A percentile compares a stretch with the other conserved stretches of the same genome.
Evolutionary conservation across 2,888 invertebrate genomes (phyloP).

Genomic region (Eremobia ochroleuca): DNA sequence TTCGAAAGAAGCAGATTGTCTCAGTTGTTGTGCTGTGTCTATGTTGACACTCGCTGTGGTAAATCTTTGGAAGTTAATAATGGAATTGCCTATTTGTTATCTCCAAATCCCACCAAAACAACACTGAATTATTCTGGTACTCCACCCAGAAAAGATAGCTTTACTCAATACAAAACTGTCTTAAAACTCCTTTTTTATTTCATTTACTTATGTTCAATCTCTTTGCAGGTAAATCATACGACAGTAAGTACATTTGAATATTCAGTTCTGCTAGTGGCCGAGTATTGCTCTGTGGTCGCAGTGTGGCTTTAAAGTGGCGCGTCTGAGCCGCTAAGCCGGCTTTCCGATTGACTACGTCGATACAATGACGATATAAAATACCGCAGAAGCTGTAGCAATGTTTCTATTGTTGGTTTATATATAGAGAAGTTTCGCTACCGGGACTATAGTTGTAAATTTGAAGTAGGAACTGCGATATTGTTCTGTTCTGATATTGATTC

Average conservation of each 20-base stretch:
- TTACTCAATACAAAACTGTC: neutral
- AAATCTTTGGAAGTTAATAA: neutral
- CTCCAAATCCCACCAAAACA: neutral
- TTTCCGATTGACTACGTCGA: slow-evolving; percentile 69
- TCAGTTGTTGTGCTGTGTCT: too few relatives aligned
- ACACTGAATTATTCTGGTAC: neutral
- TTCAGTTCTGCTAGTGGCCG: slow-evolving; percentile 52
- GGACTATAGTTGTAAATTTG: slow-evolving; percentile 57
- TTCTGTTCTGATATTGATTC: slow-evolving; percentile 33
- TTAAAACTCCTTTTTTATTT: slow-evolving; percentile 22
- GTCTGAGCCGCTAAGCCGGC: slow-evolving; percentile 68
- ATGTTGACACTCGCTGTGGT: neutral
- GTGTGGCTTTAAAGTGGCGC: slow-evolving; percentile 64
- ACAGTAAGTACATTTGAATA: slow-evolving; percentile 61
- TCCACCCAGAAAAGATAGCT: neutral
- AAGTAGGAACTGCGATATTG: slow-evolving; percentile 61
- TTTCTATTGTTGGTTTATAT: slow-evolving; percentile 64
- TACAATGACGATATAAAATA: slow-evolving; percentile 69
- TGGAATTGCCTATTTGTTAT: slow-evolving; percentile 10
- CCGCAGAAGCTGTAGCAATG: slow-evolving; percentile 67
- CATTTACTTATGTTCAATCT: slow-evolving; percentile 50
- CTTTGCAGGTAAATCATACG: slow-evolving; percentile 61
- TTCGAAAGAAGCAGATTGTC: neutral
- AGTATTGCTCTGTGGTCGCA: slow-evolving; percentile 54
- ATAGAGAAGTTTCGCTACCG: slow-evolving; percentile 48